Conservation (phyloP, 1,140 invertebrate species). For the Oedothorax gibbosus region DNA sequence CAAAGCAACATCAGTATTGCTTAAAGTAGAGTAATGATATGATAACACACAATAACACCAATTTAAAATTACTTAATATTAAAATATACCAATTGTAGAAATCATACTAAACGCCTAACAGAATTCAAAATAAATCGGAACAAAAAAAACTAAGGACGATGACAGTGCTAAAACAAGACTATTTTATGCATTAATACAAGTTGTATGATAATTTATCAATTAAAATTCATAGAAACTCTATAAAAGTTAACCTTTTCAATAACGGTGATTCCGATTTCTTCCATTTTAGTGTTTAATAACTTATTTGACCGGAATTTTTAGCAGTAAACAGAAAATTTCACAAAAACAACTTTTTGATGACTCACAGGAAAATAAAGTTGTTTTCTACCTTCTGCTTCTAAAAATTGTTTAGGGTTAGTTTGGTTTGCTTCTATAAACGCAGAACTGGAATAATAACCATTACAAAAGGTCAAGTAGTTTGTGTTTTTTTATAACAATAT, state of each 20-base stretch:
- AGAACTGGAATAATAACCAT: too few species aligned
- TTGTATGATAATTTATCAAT: not conserved
- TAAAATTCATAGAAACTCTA: not conserved
- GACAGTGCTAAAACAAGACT: too few species aligned
- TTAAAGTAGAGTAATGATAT: not conserved
- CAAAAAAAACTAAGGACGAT: too few species aligned
- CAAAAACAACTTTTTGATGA: slow-evolving; percentile 23
- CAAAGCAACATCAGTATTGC: not conserved
- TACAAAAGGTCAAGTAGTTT: too few species aligned
- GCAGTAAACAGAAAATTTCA: not conserved
- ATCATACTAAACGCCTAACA: too few species aligned
- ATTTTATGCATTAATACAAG: too few species aligned
- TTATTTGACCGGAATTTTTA: not conserved
- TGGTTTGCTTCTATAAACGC: too few species aligned
- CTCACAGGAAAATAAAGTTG: slow-evolving; percentile 2
- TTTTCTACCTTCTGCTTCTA: too few species aligned
- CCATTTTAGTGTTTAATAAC: slow-evolving; percentile 69
- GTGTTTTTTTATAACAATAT: too few species aligned
- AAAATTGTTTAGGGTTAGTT: too few species aligned
- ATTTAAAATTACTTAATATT: not conserved
- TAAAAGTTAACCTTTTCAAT: slow-evolving; percentile 74
- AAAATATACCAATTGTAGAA: too few species aligned
- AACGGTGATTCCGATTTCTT: slow-evolving; percentile 78
- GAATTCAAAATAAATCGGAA: too few species aligned
- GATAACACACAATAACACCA: not conserved